phyloP scores from a whole-genome alignment of 2,888 invertebrate species.

The Horisme vitalbata region DNA sequence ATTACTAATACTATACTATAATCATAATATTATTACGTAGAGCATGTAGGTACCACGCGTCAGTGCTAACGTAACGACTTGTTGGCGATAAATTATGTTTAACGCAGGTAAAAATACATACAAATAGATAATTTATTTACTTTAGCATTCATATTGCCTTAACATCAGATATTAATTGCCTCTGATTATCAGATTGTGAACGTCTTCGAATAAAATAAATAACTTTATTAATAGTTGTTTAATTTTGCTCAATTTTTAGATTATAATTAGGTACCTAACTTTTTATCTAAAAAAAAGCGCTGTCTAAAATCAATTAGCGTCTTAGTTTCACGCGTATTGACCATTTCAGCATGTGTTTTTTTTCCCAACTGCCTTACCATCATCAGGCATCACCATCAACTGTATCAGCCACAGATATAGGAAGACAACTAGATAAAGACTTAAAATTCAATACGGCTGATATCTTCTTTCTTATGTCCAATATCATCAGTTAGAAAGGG shows the following conservation, averaged over 20 bases:
- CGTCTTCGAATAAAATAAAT: constrained; percentile 75
- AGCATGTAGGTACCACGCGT: constrained; percentile 46
- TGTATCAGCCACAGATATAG: no score
- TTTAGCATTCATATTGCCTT: constrained; percentile 74
- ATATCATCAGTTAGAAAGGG: no score
- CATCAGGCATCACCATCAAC: no score
- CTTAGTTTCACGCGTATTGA: no score
- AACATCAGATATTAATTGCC: constrained; percentile 72
- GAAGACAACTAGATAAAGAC: no score
- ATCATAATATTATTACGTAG: constrained; percentile 54
- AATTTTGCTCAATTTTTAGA: constrained; percentile 23
- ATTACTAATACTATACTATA: constrained; percentile 47
- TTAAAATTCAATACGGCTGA: no score
- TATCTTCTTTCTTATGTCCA: no score
- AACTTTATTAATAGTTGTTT: constrained; percentile 57
- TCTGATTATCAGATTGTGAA: constrained; percentile 74
- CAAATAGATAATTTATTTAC: constrained; percentile 74
- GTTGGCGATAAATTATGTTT: constrained; percentile 57
- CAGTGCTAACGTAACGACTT: constrained; percentile 52
- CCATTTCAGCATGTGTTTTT: no score
- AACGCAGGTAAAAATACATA: constrained; percentile 61
- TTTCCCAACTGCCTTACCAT: no score
- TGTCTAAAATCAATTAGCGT: no score
- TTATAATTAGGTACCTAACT: no score
- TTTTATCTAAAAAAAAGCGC: no score